Evolutionary conservation across 2,888 invertebrate species (phyloP).

Genomic region (Catocala sponsa): DNA sequence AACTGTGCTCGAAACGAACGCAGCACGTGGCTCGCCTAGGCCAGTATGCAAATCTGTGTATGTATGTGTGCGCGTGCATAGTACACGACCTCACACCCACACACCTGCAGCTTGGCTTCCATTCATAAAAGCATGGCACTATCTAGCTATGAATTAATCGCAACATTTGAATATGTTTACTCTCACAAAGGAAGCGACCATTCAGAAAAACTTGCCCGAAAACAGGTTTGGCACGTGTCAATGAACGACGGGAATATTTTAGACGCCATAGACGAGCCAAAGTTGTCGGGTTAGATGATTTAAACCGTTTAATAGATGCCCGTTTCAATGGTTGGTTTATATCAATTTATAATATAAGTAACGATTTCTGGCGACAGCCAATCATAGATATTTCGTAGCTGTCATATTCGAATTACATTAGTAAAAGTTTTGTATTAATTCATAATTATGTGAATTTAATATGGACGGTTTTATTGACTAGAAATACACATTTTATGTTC

Average conservation of each 20-base stretch:
- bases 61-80: slow-evolving; percentile 66
- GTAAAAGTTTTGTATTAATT: slow-evolving; percentile 36
- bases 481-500: slow-evolving; percentile 6
- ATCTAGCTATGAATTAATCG: slow-evolving; percentile 88
- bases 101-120: slow-evolving; percentile 70
- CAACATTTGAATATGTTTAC: slow-evolving; percentile 88
- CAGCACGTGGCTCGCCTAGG: slow-evolving; percentile 80
- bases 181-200: slow-evolving; percentile 86
- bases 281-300: slow-evolving; percentile 79
- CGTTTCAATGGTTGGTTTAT: slow-evolving; percentile 72
- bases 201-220: slow-evolving; percentile 84
- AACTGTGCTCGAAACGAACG: slow-evolving; percentile 78
- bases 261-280: slow-evolving; percentile 73
- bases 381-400: slow-evolving; percentile 34
- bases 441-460: slow-evolving; percentile 21
- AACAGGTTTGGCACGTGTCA: slow-evolving; percentile 88
- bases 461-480: slow-evolving; percentile 17
- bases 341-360: slow-evolving; percentile 61
- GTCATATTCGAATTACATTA: slow-evolving; percentile 28
- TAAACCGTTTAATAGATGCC: slow-evolving; percentile 79
- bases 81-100: slow-evolving; percentile 68
- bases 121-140: slow-evolving; percentile 86
- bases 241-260: slow-evolving; percentile 86
- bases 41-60: slow-evolving; percentile 81
- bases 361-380: slow-evolving; percentile 60